Conservation (phyloP, 2,888 invertebrate genomes). For the Drosophila parthenogenetica region DNA sequence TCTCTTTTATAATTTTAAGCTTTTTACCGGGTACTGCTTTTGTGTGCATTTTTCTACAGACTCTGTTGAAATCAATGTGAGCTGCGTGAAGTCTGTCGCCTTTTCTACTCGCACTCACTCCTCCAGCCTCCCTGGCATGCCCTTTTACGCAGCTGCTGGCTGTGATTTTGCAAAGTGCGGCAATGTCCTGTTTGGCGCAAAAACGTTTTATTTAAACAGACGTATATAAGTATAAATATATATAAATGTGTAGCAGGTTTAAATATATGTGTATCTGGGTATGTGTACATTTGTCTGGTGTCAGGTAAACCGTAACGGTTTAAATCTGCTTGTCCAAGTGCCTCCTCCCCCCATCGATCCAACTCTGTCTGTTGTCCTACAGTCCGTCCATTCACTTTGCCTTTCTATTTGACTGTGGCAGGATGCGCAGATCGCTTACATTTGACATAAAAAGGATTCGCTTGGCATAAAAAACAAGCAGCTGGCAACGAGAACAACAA, state of each 20-base stretch:
- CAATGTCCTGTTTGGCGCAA: slow-evolving; percentile 61
- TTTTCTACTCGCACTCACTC: slow-evolving; percentile 15
- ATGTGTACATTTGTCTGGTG: slow-evolving; percentile 36
- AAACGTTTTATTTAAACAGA: slow-evolving; percentile 75
- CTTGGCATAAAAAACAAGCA: slow-evolving; percentile 33
- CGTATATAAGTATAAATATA: slow-evolving; percentile 37
- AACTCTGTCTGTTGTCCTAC: background rate
- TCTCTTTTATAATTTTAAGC: slow-evolving; percentile 56
- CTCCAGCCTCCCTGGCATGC: background rate
- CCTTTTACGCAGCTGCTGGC: slow-evolving; percentile 44
- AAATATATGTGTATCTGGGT: slow-evolving; percentile 15
- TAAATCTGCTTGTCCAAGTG: slow-evolving; percentile 75
- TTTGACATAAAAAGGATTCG: slow-evolving; percentile 75
- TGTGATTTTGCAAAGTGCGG: slow-evolving; percentile 72
- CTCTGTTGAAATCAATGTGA: slow-evolving; percentile 72
- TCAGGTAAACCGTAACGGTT: slow-evolving; percentile 72
- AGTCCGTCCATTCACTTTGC: slow-evolving; percentile 28
- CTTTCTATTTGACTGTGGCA: slow-evolving; percentile 61
- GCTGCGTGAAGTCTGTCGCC: slow-evolving; percentile 46
- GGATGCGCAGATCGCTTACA: slow-evolving; percentile 75
- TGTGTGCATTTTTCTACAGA: slow-evolving; percentile 59
- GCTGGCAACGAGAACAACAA: slow-evolving; percentile 12
- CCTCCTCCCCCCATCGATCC: background rate
- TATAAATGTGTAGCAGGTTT: slow-evolving; percentile 19
- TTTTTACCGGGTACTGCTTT: slow-evolving; percentile 57